Conservation (phyloP, 1,140 invertebrate species). For the Brachionus calyciflorus region DNA sequence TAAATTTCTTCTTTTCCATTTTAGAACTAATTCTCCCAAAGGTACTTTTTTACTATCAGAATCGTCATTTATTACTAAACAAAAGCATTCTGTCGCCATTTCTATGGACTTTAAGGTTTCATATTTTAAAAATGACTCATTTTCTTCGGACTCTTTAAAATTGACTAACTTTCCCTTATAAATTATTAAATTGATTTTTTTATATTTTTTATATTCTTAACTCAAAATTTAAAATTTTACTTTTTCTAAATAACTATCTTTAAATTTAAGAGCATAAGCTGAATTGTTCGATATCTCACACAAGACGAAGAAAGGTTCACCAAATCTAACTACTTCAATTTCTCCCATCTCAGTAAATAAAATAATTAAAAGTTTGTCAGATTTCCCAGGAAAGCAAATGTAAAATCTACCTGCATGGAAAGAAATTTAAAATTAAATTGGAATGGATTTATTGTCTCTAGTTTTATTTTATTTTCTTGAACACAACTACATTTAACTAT, state of each 20-base stretch:
- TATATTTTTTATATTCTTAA: not conserved
- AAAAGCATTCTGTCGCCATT: conserved; percentile 18
- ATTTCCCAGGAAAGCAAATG: too few species aligned
- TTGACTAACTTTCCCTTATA: conserved; percentile 2
- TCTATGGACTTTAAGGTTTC: conserved; percentile 12
- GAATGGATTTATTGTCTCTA: conserved; percentile 30
- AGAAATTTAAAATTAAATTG: conserved; percentile 13
- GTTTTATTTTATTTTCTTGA: conserved; percentile 9
- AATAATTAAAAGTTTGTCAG: not conserved
- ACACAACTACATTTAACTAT: conserved; percentile 38
- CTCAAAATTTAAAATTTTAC: not conserved
- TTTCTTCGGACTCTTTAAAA: not conserved
- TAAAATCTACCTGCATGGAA: conserved; percentile 4
- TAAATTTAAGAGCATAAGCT: not conserved
- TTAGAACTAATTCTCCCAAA: not conserved
- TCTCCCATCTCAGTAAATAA: not conserved
- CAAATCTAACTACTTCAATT: not conserved
- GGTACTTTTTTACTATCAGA: not conserved
- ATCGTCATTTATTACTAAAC: not conserved
- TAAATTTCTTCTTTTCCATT: conserved; percentile 24
- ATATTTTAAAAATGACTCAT: conserved; percentile 1
- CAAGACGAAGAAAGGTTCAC: conserved; percentile 20
- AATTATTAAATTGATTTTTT: not conserved
- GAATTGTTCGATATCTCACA: conserved; percentile 19
- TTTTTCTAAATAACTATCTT: not conserved